phyloP scores from a whole-genome alignment of 2,888 invertebrate species.

The Hirtodrosophila histrioides region DNA sequence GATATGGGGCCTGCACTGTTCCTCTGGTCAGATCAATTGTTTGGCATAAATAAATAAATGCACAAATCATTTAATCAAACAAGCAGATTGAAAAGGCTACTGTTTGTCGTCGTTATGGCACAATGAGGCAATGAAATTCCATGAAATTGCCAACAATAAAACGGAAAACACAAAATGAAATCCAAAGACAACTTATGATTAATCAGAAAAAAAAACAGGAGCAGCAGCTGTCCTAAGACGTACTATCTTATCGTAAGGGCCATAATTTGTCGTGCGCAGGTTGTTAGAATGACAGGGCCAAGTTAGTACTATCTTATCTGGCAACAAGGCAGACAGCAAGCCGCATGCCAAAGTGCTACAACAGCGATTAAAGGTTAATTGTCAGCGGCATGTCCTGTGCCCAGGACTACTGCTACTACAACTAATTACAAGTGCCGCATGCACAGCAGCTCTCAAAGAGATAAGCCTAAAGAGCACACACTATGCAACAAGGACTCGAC shows the following conservation, averaged over 20 bases:
- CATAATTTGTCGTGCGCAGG: conserved; percentile 74
- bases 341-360: conserved; percentile 70
- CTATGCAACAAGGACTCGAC: no score
- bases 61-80: conserved; percentile 69
- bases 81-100: conserved; percentile 32
- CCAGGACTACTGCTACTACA: no score
- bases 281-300: conserved; percentile 48
- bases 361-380: conserved; percentile 70
- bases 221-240: conserved; percentile 23
- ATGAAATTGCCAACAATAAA: conserved; percentile 45
- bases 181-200: conserved; percentile 39
- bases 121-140: conserved; percentile 46
- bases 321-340: conserved; percentile 34
- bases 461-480: conserved; percentile 6
- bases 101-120: conserved; percentile 36
- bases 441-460: conserved; percentile 12
- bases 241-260: conserved; percentile 71
- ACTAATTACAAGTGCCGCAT: conserved; percentile 42
- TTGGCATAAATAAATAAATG: conserved; percentile 32
- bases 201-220: conserved; percentile 37
- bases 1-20: conserved; percentile 18
- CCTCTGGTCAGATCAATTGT: conserved; percentile 43
- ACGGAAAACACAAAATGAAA: no score
- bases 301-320: conserved; percentile 56
- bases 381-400: conserved; percentile 17